Evolutionary conservation across 1,140 invertebrate genomes (phyloP).

Genomic region (Tetramorium simillimum): DNA sequence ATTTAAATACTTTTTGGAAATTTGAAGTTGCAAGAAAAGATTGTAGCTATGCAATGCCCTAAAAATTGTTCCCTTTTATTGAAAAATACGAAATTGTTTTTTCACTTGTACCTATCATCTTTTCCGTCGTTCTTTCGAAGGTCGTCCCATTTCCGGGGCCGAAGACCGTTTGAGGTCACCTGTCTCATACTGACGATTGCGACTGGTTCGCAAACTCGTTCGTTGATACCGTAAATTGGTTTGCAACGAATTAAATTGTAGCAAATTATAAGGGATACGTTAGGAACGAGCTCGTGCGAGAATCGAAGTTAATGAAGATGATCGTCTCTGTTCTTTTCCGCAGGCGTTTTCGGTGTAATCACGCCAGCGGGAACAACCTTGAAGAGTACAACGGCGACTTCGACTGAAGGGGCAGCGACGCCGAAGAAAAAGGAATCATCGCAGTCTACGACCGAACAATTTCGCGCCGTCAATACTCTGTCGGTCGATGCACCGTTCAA

Average conservation of each 20-base stretch:
- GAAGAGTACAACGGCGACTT: background rate
- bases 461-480: background rate
- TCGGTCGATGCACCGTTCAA: slow-evolving; percentile 41
- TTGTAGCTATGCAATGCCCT: background rate
- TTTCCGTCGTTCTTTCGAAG: slow-evolving; percentile 55
- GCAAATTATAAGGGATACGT: background rate
- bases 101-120: background rate
- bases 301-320: background rate
- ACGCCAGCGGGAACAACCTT: slow-evolving; percentile 47
- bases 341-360: slow-evolving; percentile 43
- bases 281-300: background rate
- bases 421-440: slow-evolving; percentile 2
- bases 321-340: background rate
- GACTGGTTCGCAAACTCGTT: slow-evolving; percentile 39
- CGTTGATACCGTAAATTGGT: background rate
- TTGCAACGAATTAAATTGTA: background rate
- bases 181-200: slow-evolving; percentile 2
- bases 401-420: background rate
- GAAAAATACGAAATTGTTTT: background rate
- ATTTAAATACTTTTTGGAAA: background rate
- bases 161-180: slow-evolving; percentile 64
- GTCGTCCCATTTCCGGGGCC: slow-evolving; percentile 70
- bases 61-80: background rate
- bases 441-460: background rate
- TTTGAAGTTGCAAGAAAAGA: background rate